These are phyloP conservation scores for Pongo abelii DNA, from an alignment of 2,113 vertebrate genomes.

Conservation along the genomic window DNA sequence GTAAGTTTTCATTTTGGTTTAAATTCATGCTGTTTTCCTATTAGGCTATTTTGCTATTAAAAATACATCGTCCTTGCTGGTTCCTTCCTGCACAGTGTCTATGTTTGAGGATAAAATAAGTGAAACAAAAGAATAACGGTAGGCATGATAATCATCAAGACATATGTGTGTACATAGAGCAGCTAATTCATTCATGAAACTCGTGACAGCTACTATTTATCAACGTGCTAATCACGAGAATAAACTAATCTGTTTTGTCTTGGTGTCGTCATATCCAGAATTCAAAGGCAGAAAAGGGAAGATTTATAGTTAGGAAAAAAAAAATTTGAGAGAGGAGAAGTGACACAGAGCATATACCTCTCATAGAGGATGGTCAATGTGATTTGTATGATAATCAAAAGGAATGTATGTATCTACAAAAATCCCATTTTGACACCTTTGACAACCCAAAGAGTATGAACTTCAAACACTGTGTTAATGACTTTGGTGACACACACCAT, in stretches of 20 bases:
- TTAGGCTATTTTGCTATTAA: not conserved
- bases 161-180: accelerated
- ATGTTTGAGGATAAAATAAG: not conserved
- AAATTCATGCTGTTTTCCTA: not conserved
- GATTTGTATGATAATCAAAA: not conserved
- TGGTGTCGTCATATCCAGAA: not conserved
- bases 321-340: not conserved
- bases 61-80: not conserved
- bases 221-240: not conserved
- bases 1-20: not conserved
- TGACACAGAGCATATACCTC: not conserved
- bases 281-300: not conserved
- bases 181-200: not conserved
- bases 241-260: not conserved
- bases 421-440: conserved; percentile 56
- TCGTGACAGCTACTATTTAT: not conserved
- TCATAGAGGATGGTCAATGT: not conserved
- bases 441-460: conserved; percentile 56
- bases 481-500: conserved; percentile 22
- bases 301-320: not conserved
- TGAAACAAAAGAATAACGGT: not conserved
- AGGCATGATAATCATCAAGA: not conserved
- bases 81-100: not conserved
- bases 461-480: conserved; percentile 71
- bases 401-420: conserved; percentile 33